Evolutionary conservation across 2,888 invertebrate species (phyloP).

Genomic region (Tholera decimalis): DNA sequence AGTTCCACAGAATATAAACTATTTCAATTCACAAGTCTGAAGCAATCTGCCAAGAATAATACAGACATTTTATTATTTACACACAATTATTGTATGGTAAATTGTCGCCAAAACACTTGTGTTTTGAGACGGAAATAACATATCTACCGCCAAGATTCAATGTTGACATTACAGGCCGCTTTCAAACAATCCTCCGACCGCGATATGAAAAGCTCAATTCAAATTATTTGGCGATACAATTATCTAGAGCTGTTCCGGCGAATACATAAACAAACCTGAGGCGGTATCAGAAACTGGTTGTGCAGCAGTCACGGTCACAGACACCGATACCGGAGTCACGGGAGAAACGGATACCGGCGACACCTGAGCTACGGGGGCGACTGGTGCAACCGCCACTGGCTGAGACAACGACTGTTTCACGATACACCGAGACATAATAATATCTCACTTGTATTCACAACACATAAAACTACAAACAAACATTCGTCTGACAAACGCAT

Average conservation of each 20-base stretch:
- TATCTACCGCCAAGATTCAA: constrained; percentile 53
- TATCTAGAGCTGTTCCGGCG: constrained; percentile 11
- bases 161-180: constrained; percentile 55
- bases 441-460: constrained; percentile 69
- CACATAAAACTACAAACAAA: constrained; percentile 68
- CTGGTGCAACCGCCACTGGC: constrained; percentile 74
- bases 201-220: constrained; percentile 9
- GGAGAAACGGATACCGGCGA: constrained; percentile 69
- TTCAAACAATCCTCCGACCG: constrained; percentile 34
- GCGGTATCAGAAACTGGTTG: constrained; percentile 72
- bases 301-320: constrained; percentile 66
- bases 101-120: constrained; percentile 44
- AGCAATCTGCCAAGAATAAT: constrained; percentile 50
- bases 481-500: constrained; percentile 79
- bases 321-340: constrained; percentile 69
- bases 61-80: constrained; percentile 48
- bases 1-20: constrained; percentile 13
- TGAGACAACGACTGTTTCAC: constrained; percentile 87
- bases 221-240: constrained; percentile 15
- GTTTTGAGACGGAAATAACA: constrained; percentile 54
- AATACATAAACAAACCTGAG: constrained; percentile 73
- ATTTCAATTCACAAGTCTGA: constrained; percentile 5
- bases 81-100: constrained; percentile 48
- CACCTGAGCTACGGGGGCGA: constrained; percentile 65
- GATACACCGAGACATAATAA: constrained; percentile 87